A percentile compares a stretch with the other conserved stretches of the same genome.
Conservation (phyloP, 2,797 vertebrate species). For the Thripadectes ignobilis region DNA sequence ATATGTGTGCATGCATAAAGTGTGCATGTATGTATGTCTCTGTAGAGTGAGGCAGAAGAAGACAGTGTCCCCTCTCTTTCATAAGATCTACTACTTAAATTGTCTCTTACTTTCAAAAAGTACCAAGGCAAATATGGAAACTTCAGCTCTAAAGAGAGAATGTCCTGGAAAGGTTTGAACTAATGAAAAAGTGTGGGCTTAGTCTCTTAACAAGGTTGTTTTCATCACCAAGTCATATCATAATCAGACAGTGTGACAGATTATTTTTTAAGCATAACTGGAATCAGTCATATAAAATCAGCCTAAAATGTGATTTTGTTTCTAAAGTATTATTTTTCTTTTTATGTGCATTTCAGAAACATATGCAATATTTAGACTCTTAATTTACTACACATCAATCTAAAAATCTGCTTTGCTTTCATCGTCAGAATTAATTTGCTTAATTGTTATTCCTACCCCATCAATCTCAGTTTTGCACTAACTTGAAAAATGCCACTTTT, state of each 20-base stretch:
- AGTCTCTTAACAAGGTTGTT: neutral
- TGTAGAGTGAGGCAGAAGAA: neutral
- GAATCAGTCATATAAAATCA: constrained; percentile 5
- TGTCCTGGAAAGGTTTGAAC: neutral
- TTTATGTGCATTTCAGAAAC: constrained; percentile 24
- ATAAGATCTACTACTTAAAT: neutral
- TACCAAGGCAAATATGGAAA: neutral
- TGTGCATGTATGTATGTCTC: neutral
- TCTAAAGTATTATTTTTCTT: constrained; percentile 36
- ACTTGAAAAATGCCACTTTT: constrained; percentile 80
- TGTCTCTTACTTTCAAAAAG: neutral
- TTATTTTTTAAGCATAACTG: neutral
- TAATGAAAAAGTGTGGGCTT: neutral
- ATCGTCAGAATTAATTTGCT: constrained; percentile 84
- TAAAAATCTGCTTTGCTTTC: constrained; percentile 76
- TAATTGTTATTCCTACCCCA: constrained; percentile 83
- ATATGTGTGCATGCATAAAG: neutral
- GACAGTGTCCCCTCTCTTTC: neutral
- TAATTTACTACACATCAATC: constrained; percentile 75
- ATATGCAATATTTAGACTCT: constrained; percentile 72
- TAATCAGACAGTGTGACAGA: neutral
- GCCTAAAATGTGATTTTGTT: neutral
- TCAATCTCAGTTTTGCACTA: constrained; percentile 77
- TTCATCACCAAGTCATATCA: fast-evolving
- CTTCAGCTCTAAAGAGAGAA: neutral